Percentiles rank a stretch among this genome's conserved stretches.
phyloP scores from a whole-genome alignment of 2,113 vertebrate species.

The Origma solitaria region DNA sequence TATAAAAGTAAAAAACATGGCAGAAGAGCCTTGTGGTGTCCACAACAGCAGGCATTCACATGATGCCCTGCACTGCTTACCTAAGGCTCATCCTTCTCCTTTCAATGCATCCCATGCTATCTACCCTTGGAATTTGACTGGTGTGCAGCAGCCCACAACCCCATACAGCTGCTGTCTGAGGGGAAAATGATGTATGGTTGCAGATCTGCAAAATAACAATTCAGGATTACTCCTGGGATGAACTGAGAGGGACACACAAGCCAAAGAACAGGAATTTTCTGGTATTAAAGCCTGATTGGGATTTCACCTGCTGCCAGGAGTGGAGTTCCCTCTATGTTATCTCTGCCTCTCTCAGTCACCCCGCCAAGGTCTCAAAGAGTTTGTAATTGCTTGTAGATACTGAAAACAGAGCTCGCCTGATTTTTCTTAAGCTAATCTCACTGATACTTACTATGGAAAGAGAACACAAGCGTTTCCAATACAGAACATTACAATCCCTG shows the following conservation, averaged over 20 bases:
- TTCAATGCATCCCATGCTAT: neutral
- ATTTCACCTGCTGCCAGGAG: neutral
- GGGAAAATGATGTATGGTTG: accelerated
- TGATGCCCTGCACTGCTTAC: neutral
- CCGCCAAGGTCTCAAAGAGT: neutral
- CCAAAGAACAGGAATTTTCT: neutral
- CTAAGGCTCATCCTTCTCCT: neutral
- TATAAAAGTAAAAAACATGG: neutral
- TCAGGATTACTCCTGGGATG: neutral
- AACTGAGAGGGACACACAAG: neutral
- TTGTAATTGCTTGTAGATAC: conserved; percentile 42
- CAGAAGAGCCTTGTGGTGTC: neutral
- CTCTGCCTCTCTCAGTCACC: neutral
- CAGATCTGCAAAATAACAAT: neutral
- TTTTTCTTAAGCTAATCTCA: conserved; percentile 20
- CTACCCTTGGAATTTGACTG: neutral
- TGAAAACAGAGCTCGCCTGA: neutral
- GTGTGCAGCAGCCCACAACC: neutral
- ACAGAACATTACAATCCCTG: neutral
- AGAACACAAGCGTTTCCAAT: neutral
- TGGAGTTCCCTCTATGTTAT: neutral
- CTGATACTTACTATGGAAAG: neutral
- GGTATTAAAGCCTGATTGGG: neutral
- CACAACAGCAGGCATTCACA: neutral
- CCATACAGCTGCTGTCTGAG: neutral